Conservation (phyloP, 2,888 invertebrate species). For the Synanthedon myopaeformis region DNA sequence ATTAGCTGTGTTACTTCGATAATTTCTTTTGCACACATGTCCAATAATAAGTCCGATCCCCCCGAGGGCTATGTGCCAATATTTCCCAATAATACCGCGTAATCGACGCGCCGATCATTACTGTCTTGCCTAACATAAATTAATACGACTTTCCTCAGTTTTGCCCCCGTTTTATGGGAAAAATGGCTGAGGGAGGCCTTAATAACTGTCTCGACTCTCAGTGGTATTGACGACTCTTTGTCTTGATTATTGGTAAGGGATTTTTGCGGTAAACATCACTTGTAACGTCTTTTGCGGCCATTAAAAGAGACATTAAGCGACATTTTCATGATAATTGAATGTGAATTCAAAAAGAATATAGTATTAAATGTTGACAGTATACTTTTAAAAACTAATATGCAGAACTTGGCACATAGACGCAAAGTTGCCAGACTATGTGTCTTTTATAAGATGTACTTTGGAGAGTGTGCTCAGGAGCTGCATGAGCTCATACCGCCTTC, state of each 20-base stretch:
- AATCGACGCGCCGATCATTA: slow-evolving; percentile 58
- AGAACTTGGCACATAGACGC: too few species aligned
- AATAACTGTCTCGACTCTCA: not conserved
- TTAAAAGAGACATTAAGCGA: too few species aligned
- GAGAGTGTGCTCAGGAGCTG: too few species aligned
- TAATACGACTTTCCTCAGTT: slow-evolving; percentile 39
- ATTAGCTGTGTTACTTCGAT: too few species aligned
- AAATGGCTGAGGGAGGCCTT: not conserved
- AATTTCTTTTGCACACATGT: too few species aligned
- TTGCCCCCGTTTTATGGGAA: slow-evolving; percentile 19
- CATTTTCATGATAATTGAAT: too few species aligned
- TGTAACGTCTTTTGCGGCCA: not conserved
- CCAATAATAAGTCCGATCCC: slow-evolving; percentile 1
- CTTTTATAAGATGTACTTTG: too few species aligned
- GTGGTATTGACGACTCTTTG: not conserved
- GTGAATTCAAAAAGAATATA: too few species aligned
- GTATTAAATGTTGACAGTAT: too few species aligned
- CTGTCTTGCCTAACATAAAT: slow-evolving; percentile 62
- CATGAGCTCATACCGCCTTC: too few species aligned
- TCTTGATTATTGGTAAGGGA: not conserved
- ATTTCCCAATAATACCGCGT: slow-evolving; percentile 58
- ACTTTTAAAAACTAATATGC: too few species aligned
- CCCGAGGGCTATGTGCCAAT: slow-evolving; percentile 34
- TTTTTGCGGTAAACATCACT: not conserved
- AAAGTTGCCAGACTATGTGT: too few species aligned